These are phyloP conservation scores for Zaprionus lineosus DNA, from an alignment of 2,888 invertebrate species.

Conservation along the genomic window DNA sequence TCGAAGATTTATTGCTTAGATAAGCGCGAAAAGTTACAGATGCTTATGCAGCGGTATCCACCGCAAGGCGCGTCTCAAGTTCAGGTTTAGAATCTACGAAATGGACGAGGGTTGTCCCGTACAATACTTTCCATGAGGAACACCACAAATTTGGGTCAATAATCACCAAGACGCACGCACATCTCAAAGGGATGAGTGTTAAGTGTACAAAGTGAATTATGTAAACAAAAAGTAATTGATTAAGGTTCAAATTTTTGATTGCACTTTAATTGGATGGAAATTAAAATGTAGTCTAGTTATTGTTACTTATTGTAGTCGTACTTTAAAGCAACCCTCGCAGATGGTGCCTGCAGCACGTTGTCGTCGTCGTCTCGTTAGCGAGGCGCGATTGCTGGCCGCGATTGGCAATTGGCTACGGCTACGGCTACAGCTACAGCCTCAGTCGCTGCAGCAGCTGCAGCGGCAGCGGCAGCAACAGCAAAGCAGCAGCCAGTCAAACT, in stretches of 20 bases:
- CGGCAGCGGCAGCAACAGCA: slow-evolving; percentile 34
- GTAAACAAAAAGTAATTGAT: no score
- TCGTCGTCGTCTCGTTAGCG: slow-evolving; percentile 76
- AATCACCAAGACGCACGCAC: background rate
- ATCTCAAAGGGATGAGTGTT: no score
- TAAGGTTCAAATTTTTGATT: background rate
- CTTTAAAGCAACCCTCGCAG: slow-evolving; percentile 48
- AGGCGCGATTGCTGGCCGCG: slow-evolving; percentile 69
- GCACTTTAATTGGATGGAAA: background rate
- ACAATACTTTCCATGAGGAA: background rate
- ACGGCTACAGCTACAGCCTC: slow-evolving; percentile 17
- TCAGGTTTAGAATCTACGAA: slow-evolving; percentile 51
- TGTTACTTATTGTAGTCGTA: background rate
- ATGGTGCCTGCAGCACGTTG: slow-evolving; percentile 71
- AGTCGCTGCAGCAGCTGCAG: slow-evolving; percentile 30
- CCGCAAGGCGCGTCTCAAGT: slow-evolving; percentile 59
- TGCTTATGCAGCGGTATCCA: slow-evolving; percentile 79
- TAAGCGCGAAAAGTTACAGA: slow-evolving; percentile 81
- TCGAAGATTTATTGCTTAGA: slow-evolving; percentile 80
- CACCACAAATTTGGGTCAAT: background rate
- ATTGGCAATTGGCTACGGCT: slow-evolving; percentile 74
- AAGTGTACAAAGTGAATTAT: no score
- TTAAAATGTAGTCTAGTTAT: background rate
- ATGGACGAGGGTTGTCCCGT: slow-evolving; percentile 52
- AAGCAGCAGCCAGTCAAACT: slow-evolving; percentile 52